These are phyloP conservation scores for Actinia tenebrosa DNA, from an alignment of 64 coral and sea anemone species.

Conservation along the genomic window DNA sequence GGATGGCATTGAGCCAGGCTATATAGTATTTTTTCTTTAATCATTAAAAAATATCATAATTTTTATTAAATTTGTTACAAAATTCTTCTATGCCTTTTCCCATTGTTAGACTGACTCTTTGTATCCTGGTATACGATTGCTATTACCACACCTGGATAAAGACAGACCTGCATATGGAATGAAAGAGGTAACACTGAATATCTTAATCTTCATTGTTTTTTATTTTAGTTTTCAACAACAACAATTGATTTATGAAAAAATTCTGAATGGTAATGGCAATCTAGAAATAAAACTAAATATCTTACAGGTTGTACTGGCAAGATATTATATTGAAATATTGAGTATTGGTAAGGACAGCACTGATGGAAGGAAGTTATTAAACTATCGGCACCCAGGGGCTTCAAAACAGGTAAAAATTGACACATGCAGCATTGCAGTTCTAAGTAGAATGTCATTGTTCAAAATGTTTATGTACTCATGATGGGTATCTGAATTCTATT, in stretches of 20 bases:
- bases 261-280: not conserved
- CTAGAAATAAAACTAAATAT: not conserved
- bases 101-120: slow-evolving; percentile 79
- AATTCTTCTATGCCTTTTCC: not conserved
- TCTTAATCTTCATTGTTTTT: too few relatives aligned
- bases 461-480: too few relatives aligned
- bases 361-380: slow-evolving; percentile 88
- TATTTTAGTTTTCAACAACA: too few relatives aligned
- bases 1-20: too few relatives aligned
- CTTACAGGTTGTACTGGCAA: slow-evolving; percentile 74
- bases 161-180: slow-evolving; percentile 97
- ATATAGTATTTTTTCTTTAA: too few relatives aligned
- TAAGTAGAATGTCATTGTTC: too few relatives aligned
- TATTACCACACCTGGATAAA: slow-evolving; percentile 91
- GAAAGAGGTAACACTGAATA: slow-evolving; percentile 67
- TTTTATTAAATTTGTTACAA: not conserved
- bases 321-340: slow-evolving; percentile 95
- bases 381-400: slow-evolving; percentile 78
- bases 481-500: too few relatives aligned
- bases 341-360: slow-evolving; percentile 90
- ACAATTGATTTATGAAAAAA: too few relatives aligned
- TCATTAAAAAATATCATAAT: not conserved
- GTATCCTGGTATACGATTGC: slow-evolving; percentile 78
- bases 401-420: slow-evolving; percentile 49
- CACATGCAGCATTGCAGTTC: too few relatives aligned